Conservation (phyloP, 1,140 invertebrate genomes). For the Zaprionus ornatus region DNA sequence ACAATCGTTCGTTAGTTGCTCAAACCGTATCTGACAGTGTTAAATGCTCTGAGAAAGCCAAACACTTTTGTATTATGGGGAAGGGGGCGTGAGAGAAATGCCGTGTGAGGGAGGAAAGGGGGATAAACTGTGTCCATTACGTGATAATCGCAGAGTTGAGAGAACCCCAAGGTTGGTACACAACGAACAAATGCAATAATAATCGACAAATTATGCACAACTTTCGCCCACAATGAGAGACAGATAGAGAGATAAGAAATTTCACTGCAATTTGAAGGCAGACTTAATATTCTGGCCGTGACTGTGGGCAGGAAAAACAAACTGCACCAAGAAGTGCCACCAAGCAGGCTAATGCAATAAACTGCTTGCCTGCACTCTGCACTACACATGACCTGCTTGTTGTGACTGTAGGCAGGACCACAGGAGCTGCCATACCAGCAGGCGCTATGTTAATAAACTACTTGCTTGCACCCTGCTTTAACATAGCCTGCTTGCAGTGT, state of each 20-base stretch:
- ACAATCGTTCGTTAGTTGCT: background rate
- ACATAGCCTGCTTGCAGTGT: too few relatives aligned
- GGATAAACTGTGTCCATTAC: background rate
- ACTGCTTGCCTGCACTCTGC: too few relatives aligned
- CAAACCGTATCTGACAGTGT: conserved; percentile 24
- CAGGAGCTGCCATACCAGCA: too few relatives aligned
- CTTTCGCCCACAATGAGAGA: background rate
- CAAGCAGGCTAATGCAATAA: background rate
- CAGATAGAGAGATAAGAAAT: background rate
- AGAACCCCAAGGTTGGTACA: background rate
- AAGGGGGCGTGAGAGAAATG: conserved; percentile 14
- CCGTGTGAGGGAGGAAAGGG: background rate
- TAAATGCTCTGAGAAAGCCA: conserved; percentile 24
- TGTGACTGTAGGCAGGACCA: too few relatives aligned
- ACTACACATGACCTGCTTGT: too few relatives aligned
- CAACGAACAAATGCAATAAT: background rate
- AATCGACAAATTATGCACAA: background rate
- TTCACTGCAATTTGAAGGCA: background rate
- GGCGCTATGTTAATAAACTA: too few relatives aligned
- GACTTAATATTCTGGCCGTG: background rate
- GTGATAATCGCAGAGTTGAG: conserved; percentile 1
- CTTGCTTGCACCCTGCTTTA: too few relatives aligned
- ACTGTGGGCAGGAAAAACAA: background rate
- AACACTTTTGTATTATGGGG: background rate
- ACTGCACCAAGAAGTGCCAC: background rate